A percentile compares a stretch with the other conserved stretches of the same genome.
Evolutionary conservation across 2,888 invertebrate genomes (phyloP).

Genomic region (Malacosoma neustria): DNA sequence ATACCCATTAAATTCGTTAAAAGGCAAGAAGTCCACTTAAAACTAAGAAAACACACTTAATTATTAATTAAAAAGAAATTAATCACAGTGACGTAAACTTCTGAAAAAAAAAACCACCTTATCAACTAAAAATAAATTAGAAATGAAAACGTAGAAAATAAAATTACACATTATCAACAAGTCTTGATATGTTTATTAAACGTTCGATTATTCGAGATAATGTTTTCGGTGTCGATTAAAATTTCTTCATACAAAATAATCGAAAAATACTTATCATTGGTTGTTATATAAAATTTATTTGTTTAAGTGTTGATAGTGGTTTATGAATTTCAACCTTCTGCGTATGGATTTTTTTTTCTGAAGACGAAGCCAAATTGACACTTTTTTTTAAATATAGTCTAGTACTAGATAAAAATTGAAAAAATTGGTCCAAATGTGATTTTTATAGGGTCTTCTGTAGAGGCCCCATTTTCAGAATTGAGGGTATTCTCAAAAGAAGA

Average conservation of each 20-base stretch:
- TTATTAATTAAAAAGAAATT: neutral
- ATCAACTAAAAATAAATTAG: neutral
- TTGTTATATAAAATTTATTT: neutral
- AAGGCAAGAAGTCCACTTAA: neutral
- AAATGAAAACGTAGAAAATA: constrained; percentile 17
- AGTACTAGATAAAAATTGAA: too few relatives aligned
- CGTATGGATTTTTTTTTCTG: too few relatives aligned
- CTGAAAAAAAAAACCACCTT: neutral
- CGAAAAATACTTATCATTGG: neutral
- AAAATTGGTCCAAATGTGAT: too few relatives aligned
- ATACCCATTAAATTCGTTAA: neutral
- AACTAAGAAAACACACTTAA: neutral
- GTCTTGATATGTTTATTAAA: constrained; percentile 37
- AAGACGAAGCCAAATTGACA: too few relatives aligned
- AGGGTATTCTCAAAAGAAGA: too few relatives aligned
- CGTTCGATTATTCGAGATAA: constrained; percentile 27
- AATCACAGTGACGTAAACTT: neutral
- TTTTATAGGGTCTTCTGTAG: too few relatives aligned
- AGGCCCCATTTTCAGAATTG: too few relatives aligned
- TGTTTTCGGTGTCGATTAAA: neutral
- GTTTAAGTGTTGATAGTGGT: neutral
- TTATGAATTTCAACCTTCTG: too few relatives aligned
- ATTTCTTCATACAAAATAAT: neutral
- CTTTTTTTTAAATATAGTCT: too few relatives aligned
- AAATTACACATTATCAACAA: constrained; percentile 30